Percentiles rank a stretch among this genome's conserved stretches.
Conservation (phyloP, 2,113 vertebrate genomes). For the Gasterosteus nipponicus region DNA sequence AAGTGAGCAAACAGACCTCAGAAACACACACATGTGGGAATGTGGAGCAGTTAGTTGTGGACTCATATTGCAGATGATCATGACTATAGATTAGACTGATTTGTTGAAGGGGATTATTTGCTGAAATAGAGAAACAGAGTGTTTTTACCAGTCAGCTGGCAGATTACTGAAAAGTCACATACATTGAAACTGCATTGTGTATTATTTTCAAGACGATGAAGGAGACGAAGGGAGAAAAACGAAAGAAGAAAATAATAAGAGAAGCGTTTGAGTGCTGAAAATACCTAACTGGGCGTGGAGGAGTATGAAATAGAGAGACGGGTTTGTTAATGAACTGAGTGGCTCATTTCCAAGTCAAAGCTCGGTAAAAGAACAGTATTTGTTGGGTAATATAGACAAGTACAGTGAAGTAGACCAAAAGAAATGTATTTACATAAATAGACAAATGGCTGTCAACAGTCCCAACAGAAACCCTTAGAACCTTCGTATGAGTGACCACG, state of each 20-base stretch:
- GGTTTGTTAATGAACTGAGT: neutral
- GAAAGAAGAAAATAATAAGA: too few species aligned
- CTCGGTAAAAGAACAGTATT: neutral
- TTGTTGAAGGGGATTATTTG: neutral
- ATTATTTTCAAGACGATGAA: neutral
- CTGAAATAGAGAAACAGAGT: neutral
- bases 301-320: constrained; percentile 2
- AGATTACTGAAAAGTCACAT: neutral
- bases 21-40: neutral
- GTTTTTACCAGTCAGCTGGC: neutral
- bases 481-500: constrained; percentile 9
- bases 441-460: constrained; percentile 11
- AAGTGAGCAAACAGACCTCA: neutral
- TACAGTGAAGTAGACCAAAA: neutral
- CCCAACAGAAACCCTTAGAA: neutral
- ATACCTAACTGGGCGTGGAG: neutral
- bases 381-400: neutral
- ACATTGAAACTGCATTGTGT: neutral
- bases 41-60: neutral
- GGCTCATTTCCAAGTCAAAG: constrained; percentile 5
- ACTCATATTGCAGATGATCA: neutral
- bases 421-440: neutral
- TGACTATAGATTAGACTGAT: neutral
- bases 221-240: too few species aligned
- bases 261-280: neutral